phyloP scores from a whole-genome alignment of 1,140 invertebrate genomes.

The Thaumetopoea pityocampa region DNA sequence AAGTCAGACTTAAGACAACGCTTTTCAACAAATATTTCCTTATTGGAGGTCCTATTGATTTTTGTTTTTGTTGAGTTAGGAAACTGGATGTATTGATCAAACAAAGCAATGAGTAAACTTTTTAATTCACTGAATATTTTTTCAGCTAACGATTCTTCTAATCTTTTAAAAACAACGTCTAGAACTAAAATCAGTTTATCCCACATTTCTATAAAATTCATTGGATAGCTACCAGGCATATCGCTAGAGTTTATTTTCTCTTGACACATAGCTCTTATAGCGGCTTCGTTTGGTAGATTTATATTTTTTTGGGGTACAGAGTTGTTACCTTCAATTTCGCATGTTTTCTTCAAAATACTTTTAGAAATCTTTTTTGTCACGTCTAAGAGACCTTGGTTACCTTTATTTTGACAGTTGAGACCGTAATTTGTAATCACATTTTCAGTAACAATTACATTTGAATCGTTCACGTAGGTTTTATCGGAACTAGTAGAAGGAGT shows the following conservation, averaged over 20 bases:
- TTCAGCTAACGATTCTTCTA: conserved; percentile 43
- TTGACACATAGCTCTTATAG: conserved; percentile 28
- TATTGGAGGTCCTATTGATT: neutral
- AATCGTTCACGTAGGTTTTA: neutral
- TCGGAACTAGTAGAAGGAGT: conserved; percentile 18
- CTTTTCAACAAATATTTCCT: conserved; percentile 1
- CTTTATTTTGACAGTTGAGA: conserved; percentile 17
- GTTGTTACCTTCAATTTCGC: conserved; percentile 13
- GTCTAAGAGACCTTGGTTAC: conserved; percentile 1
- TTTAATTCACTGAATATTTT: conserved; percentile 45
- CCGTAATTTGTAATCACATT: neutral
- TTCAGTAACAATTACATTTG: conserved; percentile 3
- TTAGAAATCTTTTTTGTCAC: conserved; percentile 19
- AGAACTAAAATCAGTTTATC: conserved; percentile 37
- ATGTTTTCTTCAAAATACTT: conserved; percentile 32
- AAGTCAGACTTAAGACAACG: conserved; percentile 11
- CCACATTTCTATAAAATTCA: conserved; percentile 37
- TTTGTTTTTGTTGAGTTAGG: too few relatives aligned
- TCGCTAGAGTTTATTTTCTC: conserved; percentile 32
- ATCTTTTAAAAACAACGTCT: conserved; percentile 40
- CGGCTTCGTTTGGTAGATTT: conserved; percentile 32
- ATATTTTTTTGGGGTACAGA: conserved; percentile 18
- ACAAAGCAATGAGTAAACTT: conserved; percentile 25
- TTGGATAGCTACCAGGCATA: conserved; percentile 18
- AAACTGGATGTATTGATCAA: too few relatives aligned